Percentiles rank a stretch among this genome's conserved stretches.
phyloP scores from a whole-genome alignment of 1,140 invertebrate species.

The Drepana arcuata region DNA sequence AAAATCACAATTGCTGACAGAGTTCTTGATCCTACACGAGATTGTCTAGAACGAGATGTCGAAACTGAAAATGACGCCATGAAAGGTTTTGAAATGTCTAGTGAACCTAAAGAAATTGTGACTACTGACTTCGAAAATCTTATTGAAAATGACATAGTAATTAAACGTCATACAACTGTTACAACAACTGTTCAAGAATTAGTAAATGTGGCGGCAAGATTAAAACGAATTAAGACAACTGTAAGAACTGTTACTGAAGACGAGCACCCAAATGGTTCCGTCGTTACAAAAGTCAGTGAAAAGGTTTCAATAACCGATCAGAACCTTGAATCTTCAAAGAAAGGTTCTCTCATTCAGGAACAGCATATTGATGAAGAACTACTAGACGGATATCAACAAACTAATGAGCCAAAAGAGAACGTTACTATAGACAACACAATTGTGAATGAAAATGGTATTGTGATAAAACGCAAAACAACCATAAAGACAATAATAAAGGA shows the following conservation, averaged over 20 bases:
- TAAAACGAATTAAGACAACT: conserved; percentile 28
- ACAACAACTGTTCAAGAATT: conserved; percentile 19
- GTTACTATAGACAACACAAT: conserved; percentile 34
- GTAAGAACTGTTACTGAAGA: conserved; percentile 31
- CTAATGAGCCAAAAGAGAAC: conserved; percentile 36
- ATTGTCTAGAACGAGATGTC: conserved; percentile 16
- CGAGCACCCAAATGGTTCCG: conserved; percentile 33
- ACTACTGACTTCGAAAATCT: conserved; percentile 5
- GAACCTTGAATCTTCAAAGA: not conserved
- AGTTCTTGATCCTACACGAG: conserved; percentile 21
- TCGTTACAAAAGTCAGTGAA: conserved; percentile 6
- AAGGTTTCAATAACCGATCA: conserved; percentile 5
- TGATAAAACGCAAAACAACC: conserved; percentile 49
- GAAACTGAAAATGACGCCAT: conserved; percentile 2
- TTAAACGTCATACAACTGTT: conserved; percentile 18
- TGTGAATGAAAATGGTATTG: conserved; percentile 33
- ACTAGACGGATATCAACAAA: conserved; percentile 40
- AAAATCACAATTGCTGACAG: conserved; percentile 59
- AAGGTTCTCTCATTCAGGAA: too few species aligned
- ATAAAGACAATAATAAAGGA: conserved; percentile 39
- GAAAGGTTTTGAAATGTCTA: conserved; percentile 3
- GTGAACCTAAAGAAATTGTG: conserved; percentile 5
- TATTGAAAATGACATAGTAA: conserved; percentile 2
- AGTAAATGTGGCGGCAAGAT: not conserved
- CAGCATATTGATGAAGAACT: conserved; percentile 30